A percentile compares a stretch with the other conserved stretches of the same genome.
Conservation (phyloP, 2,113 vertebrate species). For the Glareola pratincola region DNA sequence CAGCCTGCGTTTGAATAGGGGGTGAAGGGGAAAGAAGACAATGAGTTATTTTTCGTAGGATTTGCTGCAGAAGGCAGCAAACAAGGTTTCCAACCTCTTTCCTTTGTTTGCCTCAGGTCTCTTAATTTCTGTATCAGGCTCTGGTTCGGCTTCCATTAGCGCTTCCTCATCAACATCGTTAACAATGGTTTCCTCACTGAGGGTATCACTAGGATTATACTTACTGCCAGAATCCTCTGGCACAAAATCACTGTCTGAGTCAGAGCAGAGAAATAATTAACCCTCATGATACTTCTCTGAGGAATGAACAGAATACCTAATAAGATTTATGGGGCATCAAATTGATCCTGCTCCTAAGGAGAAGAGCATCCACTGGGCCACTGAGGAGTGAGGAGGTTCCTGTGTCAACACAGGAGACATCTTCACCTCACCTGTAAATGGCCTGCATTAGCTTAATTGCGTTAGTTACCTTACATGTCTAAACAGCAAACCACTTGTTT, state of each 20-base stretch:
- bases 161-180: conserved; percentile 28
- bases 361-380: neutral
- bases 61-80: neutral
- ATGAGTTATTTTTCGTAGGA: neutral
- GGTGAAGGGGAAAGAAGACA: neutral
- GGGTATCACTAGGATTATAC: conserved; percentile 58
- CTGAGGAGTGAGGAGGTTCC: neutral
- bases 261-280: conserved; percentile 73
- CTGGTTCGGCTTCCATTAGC: conserved; percentile 18
- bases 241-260: conserved; percentile 71
- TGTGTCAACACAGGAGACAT: neutral
- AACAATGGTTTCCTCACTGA: conserved; percentile 59
- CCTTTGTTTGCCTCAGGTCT: conserved; percentile 38
- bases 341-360: neutral
- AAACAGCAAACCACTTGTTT: conserved; percentile 28
- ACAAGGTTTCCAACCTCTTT: conserved; percentile 18
- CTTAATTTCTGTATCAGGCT: conserved; percentile 13
- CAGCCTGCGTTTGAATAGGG: neutral
- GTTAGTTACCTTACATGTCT: neutral
- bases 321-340: neutral
- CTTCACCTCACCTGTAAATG: neutral
- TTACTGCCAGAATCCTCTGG: conserved; percentile 74
- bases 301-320: conserved; percentile 32
- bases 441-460: neutral
- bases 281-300: conserved; percentile 63